phyloP scores from a whole-genome alignment of 1,140 invertebrate species.

The Venustaconcha ellipsiformis region DNA sequence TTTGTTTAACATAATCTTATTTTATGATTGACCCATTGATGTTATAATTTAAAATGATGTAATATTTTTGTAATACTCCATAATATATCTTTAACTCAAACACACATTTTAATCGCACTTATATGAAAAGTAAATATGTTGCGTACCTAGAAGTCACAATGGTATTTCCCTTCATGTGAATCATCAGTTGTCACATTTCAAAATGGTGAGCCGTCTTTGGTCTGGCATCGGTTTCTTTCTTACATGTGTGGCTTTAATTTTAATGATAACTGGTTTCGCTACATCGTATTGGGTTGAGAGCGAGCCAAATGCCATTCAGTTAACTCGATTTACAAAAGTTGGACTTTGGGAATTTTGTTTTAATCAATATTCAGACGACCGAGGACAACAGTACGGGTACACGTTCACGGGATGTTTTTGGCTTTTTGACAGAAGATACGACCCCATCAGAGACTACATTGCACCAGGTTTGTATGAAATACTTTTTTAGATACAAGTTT shows the following conservation, averaged over 20 bases:
- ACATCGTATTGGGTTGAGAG: slow-evolving; percentile 96
- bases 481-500: too few relatives aligned
- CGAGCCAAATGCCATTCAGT: slow-evolving; percentile 80
- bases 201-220: slow-evolving; percentile 2
- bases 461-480: slow-evolving; percentile 75
- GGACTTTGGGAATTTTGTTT: slow-evolving; percentile 98
- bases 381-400: slow-evolving; percentile 85
- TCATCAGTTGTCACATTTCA: too few relatives aligned
- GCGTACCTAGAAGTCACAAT: too few relatives aligned
- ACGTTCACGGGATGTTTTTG: slow-evolving; percentile 92
- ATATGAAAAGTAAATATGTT: too few relatives aligned
- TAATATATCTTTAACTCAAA: too few relatives aligned
- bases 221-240: slow-evolving; percentile 4
- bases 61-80: too few relatives aligned
- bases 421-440: slow-evolving; percentile 89
- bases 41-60: too few relatives aligned
- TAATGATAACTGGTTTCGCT: slow-evolving; percentile 84
- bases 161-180: too few relatives aligned
- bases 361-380: slow-evolving; percentile 86
- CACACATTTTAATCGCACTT: too few relatives aligned
- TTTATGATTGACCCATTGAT: too few relatives aligned
- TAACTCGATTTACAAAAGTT: slow-evolving; percentile 79
- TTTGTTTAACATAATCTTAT: too few relatives aligned
- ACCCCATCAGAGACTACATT: slow-evolving; percentile 90
- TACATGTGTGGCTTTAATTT: slow-evolving; percentile 1